Percentiles rank a stretch among this genome's conserved stretches.
Conservation (phyloP, 1,140 invertebrate genomes). For the Diprion similis region DNA sequence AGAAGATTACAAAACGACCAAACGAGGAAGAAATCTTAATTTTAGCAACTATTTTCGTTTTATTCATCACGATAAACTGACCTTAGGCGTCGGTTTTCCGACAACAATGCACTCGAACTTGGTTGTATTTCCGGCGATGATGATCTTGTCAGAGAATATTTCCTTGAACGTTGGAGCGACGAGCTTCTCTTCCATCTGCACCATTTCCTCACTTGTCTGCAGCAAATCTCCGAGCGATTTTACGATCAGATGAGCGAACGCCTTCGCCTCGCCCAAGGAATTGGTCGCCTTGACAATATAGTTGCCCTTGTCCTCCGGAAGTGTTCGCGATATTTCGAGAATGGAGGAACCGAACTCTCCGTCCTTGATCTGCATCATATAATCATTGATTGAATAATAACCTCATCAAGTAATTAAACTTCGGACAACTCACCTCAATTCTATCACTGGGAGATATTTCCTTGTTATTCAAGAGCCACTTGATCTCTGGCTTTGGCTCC, state of each 20-base stretch:
- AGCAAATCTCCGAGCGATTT: constrained; percentile 63
- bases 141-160: constrained; percentile 65
- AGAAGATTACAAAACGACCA: too few relatives aligned
- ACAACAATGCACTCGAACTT: constrained; percentile 76
- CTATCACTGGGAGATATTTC: constrained; percentile 64
- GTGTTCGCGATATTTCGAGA: constrained; percentile 66
- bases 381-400: not conserved
- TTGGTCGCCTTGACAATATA: constrained; percentile 80
- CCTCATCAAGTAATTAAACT: not conserved
- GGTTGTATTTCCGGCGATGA: constrained; percentile 63
- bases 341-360: constrained; percentile 65
- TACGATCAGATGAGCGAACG: constrained; percentile 79
- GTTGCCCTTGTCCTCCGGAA: constrained; percentile 73
- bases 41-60: too few relatives aligned
- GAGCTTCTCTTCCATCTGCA: constrained; percentile 66
- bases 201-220: constrained; percentile 50
- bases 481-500: constrained; percentile 72
- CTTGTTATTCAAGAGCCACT: constrained; percentile 78
- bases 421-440: constrained; percentile 54
- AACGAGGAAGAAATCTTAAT: too few relatives aligned
- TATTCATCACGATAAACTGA: constrained; percentile 43
- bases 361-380: constrained; percentile 49
- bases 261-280: constrained; percentile 77
- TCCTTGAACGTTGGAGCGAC: constrained; percentile 72
- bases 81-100: constrained; percentile 78